These are phyloP conservation scores for Protaetia brevitarsis DNA, from an alignment of 1,140 invertebrate species.

Conservation along the genomic window DNA sequence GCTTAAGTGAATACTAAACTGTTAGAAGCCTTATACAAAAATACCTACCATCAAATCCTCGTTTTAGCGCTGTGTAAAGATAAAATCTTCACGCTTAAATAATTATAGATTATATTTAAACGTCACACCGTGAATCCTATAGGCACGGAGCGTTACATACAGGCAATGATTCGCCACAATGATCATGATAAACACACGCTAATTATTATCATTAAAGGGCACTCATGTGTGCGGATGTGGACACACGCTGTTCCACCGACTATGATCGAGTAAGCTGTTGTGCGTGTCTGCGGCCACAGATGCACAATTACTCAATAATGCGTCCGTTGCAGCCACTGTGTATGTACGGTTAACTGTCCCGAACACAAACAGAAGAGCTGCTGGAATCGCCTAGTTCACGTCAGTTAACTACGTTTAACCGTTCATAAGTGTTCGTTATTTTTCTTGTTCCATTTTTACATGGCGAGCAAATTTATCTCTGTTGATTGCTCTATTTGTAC, in stretches of 20 bases:
- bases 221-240: not conserved
- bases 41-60: too few relatives aligned
- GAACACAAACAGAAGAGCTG: not conserved
- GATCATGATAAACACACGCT: conserved; percentile 6
- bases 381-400: not conserved
- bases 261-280: not conserved
- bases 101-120: too few relatives aligned
- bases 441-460: conserved; percentile 10
- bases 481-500: not conserved
- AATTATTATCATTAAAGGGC: conserved; percentile 13
- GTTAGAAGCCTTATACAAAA: too few relatives aligned
- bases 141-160: too few relatives aligned
- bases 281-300: not conserved
- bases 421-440: not conserved
- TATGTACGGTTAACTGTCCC: not conserved
- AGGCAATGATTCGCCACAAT: not conserved
- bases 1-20: too few relatives aligned
- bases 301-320: not conserved
- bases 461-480: not conserved
- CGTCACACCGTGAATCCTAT: too few relatives aligned
- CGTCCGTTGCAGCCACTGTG: not conserved
- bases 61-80: too few relatives aligned
- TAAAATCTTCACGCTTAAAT: too few relatives aligned
- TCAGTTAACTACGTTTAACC: too few relatives aligned
- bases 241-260: not conserved